A percentile compares a stretch with the other conserved stretches of the same genome.
phyloP scores from a whole-genome alignment of 1,140 invertebrate genomes.

The Drosophila navojoa region DNA sequence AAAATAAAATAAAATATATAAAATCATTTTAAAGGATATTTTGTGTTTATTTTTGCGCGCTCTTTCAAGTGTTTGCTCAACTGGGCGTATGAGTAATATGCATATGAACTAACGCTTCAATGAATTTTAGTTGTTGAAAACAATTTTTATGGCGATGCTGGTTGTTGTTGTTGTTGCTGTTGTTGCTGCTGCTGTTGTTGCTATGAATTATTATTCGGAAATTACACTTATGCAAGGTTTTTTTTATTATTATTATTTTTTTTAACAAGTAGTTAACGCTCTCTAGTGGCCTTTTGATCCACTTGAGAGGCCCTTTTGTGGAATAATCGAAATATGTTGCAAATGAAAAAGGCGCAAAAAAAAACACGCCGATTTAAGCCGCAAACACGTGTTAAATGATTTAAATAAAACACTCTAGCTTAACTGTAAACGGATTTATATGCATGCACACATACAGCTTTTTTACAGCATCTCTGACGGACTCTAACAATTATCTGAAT shows the following conservation, averaged over 20 bases:
- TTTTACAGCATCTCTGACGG: constrained; percentile 3
- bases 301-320: constrained; percentile 49
- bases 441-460: background rate
- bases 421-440: background rate
- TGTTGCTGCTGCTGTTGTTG: background rate
- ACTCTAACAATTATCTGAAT: constrained; percentile 45
- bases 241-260: constrained; percentile 27
- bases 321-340: constrained; percentile 37
- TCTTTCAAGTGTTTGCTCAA: constrained; percentile 50
- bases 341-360: background rate
- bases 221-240: constrained; percentile 40
- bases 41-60: constrained; percentile 22
- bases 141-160: constrained; percentile 43
- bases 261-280: constrained; percentile 52
- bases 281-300: constrained; percentile 46
- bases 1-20: background rate
- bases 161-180: constrained; percentile 20
- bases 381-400: constrained; percentile 34
- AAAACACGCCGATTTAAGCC: constrained; percentile 1
- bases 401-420: constrained; percentile 4
- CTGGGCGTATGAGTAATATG: constrained; percentile 65
- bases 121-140: constrained; percentile 62
- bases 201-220: constrained; percentile 40
- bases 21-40: background rate
- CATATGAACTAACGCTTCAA: constrained; percentile 49